Conservation (phyloP, 2,113 vertebrate genomes). For the Plotosus lineatus region DNA sequence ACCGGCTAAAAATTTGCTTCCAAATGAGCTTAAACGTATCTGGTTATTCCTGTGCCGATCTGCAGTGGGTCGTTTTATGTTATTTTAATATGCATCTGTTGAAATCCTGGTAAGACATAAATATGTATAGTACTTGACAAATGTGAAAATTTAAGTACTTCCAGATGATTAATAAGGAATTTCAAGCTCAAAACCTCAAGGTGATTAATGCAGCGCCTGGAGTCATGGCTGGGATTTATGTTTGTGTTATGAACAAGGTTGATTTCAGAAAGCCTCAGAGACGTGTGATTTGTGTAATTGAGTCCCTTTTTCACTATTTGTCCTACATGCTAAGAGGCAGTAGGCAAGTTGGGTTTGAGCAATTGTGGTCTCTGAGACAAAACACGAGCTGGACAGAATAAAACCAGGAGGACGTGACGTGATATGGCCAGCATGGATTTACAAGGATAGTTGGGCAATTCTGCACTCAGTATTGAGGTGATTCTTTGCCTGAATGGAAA, state of each 20-base stretch:
- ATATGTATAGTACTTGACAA: conserved; percentile 10
- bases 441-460: conserved; percentile 27
- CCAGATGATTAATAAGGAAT: conserved; percentile 1
- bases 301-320: conserved; percentile 32
- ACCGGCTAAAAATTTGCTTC: neutral
- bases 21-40: conserved; percentile 3
- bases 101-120: neutral
- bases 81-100: neutral
- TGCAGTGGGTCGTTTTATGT: neutral
- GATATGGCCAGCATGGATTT: conserved; percentile 25
- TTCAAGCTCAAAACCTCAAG: conserved; percentile 1
- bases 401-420: conserved; percentile 18
- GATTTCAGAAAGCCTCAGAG: conserved; percentile 39
- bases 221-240: neutral
- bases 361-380: conserved; percentile 34
- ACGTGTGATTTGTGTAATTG: conserved; percentile 37
- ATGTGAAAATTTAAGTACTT: conserved; percentile 12
- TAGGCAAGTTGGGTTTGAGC: conserved; percentile 30
- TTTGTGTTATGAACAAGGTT: conserved; percentile 24
- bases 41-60: neutral
- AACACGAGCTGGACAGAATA: conserved; percentile 21
- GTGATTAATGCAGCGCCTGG: conserved; percentile 35
- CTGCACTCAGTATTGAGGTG: neutral
- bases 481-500: conserved; percentile 4
- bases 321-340: conserved; percentile 44